These are phyloP conservation scores for Drosophila kikkawai DNA, from an alignment of 1,140 invertebrate genomes.

Conservation along the genomic window DNA sequence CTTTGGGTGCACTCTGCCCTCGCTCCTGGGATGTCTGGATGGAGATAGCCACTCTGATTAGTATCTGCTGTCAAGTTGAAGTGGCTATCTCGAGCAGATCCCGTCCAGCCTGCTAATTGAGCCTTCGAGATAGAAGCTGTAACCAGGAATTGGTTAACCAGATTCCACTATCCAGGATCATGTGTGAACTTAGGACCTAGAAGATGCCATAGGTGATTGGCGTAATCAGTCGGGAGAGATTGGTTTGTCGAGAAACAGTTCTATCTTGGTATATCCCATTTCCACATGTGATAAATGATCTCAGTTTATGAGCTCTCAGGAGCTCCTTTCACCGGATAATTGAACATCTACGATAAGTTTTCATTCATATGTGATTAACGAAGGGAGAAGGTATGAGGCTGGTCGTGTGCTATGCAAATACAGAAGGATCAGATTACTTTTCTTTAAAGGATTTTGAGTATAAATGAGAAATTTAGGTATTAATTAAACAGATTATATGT, in stretches of 20 bases:
- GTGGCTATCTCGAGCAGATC: constrained; percentile 20
- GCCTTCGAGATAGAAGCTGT: constrained; percentile 34
- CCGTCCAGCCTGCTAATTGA: constrained; percentile 28
- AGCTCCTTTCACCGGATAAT: constrained; percentile 19
- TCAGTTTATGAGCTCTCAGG: constrained; percentile 5
- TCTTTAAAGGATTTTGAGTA: neutral
- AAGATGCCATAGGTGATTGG: constrained; percentile 14
- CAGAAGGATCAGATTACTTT: neutral
- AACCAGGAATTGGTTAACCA: constrained; percentile 63
- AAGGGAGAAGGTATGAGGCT: neutral
- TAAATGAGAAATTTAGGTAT: neutral
- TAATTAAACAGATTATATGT: neutral
- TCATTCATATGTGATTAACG: constrained; percentile 26
- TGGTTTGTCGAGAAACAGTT: constrained; percentile 25
- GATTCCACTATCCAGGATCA: constrained; percentile 63
- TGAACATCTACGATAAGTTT: constrained; percentile 11
- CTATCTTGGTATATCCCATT: constrained; percentile 27
- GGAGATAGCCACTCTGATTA: constrained; percentile 45
- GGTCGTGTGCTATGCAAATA: constrained; percentile 11
- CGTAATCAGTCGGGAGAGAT: constrained; percentile 33
- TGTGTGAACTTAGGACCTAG: constrained; percentile 54
- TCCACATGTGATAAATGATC: constrained; percentile 41
- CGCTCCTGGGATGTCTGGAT: constrained; percentile 5
- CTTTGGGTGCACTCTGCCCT: constrained; percentile 14
- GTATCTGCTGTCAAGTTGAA: constrained; percentile 48